Evolutionary conservation across 2,797 vertebrate genomes (phyloP), one percentile per base, ranked within the genome.

Genomic region (Enteromius thamalakanensis): DNA sequence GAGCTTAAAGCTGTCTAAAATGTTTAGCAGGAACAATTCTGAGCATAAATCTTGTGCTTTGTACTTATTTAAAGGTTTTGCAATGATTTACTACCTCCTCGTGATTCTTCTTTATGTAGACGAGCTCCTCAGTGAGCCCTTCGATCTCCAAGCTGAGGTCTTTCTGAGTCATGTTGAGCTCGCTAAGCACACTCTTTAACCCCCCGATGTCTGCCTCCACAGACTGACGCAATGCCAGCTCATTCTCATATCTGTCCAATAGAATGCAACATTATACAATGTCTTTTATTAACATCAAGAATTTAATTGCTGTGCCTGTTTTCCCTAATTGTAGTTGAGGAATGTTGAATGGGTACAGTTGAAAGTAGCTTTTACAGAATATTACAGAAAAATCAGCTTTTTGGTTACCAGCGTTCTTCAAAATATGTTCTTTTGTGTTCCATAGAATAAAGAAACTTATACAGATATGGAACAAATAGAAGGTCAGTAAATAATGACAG

Each of bases 151-250:
- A 87, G 84, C 17, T 87, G 68, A 94, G 88, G 86, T 94, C 92
- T 0, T 85, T 88, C 79, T 90, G 93, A 74, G 86, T 84, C 78
- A 90, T 3, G 0, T 81, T 88, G 79, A 94, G 51, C 0, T 93
- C 91, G 8, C 88, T 90, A 71, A 93, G 42, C 72, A 94, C 55
- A 76, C 53, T 83, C 89, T 90, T 93, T 84, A 94, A 85, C 5
- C 93, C 92, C 0, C 87, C 70, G n/a, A 93, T 94, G 83, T 95
- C 94, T 0, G 87, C 91, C 84, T 94, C 93, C 80, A 94, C 92
- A 0, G 91, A 92, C 84, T 87, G 87, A 14, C 87, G 89, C 90
- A 94, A 91, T 3, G 62, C 17, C 80, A 94, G 74, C 89, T 94
- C 93, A 2, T 90, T 93, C 90, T 94, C 93, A 8, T 49, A 94